Evolutionary conservation across 2,888 invertebrate genomes (phyloP).

Genomic region (Latheticus oryzae): DNA sequence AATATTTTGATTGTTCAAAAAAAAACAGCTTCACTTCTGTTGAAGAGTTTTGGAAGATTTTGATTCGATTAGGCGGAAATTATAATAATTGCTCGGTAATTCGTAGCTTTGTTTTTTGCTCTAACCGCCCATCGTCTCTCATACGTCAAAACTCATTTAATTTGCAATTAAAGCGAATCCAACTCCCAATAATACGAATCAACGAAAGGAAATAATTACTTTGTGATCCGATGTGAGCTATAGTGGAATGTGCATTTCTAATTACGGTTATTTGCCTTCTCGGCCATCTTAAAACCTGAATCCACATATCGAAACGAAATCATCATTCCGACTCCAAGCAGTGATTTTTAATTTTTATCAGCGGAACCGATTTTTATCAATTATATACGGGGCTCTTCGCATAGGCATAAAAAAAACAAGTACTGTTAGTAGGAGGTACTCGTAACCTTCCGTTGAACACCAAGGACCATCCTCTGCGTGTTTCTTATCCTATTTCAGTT

Average conservation of each 20-base stretch:
- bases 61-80: no score
- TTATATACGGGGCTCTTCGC: constrained; percentile 33
- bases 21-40: no score
- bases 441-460: constrained; percentile 28
- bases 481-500: constrained; percentile 41
- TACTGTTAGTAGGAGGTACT: constrained; percentile 37
- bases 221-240: constrained; percentile 27
- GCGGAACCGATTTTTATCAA: constrained; percentile 38
- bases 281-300: constrained; percentile 23
- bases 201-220: constrained; percentile 34
- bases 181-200: constrained; percentile 30
- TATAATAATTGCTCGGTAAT: no score
- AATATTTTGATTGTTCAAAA: no score
- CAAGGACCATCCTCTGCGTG: neutral
- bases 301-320: constrained; percentile 35
- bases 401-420: constrained; percentile 7
- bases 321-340: constrained; percentile 16
- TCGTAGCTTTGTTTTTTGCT: no score
- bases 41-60: no score
- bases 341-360: constrained; percentile 41
- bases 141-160: constrained; percentile 31
- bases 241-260: constrained; percentile 40
- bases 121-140: no score
- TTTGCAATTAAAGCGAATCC: constrained; percentile 30
- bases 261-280: constrained; percentile 41